Conservation (phyloP, 2,888 invertebrate species). For the Brachypalpus laphriformis region DNA sequence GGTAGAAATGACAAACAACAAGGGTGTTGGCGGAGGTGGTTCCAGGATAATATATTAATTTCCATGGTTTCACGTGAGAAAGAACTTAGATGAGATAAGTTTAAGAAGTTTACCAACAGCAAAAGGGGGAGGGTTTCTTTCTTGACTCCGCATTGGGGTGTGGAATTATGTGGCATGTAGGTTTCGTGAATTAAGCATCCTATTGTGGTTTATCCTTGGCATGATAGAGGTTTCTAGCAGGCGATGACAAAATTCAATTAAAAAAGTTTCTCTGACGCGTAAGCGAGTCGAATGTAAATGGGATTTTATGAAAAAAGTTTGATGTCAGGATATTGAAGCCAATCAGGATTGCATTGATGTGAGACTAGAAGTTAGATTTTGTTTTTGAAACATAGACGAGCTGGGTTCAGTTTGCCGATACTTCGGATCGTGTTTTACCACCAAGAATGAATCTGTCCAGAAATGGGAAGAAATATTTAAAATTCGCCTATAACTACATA, state of each 20-base stretch:
- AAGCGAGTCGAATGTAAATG: conserved; percentile 58
- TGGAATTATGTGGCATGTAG: conserved; percentile 48
- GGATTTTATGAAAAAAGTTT: conserved; percentile 43
- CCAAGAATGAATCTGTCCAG: too few relatives aligned
- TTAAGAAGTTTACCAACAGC: conserved; percentile 57
- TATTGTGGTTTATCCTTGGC: conserved; percentile 52
- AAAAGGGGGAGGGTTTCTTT: neutral
- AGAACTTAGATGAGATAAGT: conserved; percentile 71
- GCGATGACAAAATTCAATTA: conserved; percentile 71
- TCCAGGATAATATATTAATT: conserved; percentile 63
- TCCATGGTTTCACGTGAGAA: conserved; percentile 56
- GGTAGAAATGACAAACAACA: neutral
- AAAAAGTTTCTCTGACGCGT: conserved; percentile 66
- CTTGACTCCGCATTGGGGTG: neutral
- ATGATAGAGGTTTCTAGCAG: neutral
- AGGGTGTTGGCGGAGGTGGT: neutral
- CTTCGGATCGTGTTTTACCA: too few relatives aligned
- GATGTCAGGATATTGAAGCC: neutral
- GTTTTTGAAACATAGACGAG: neutral
- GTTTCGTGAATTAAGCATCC: conserved; percentile 54
- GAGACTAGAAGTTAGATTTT: neutral
- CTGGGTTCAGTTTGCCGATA: too few relatives aligned
- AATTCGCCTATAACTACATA: too few relatives aligned
- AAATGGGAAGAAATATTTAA: too few relatives aligned
- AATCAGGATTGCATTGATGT: conserved; percentile 44